phyloP scores from a whole-genome alignment of 2,888 invertebrate species.

The Elysia crispata region DNA sequence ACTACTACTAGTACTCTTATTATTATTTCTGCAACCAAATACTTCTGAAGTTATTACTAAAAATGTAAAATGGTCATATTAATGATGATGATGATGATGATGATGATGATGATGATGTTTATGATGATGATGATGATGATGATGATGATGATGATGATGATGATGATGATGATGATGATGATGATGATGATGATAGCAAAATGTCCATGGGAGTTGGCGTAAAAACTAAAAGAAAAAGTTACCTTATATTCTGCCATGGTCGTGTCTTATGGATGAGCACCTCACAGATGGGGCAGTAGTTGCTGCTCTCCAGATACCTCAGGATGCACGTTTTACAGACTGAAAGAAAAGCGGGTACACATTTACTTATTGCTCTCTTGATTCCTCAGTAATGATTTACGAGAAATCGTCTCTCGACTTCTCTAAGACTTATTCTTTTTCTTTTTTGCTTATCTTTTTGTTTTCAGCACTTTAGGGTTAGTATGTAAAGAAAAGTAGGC shows the following conservation, averaged over 20 bases:
- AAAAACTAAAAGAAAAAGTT: no score
- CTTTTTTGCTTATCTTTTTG: not conserved
- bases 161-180: not conserved
- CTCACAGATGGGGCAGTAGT: constrained; percentile 94
- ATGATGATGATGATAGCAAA: not conserved
- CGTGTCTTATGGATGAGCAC: constrained; percentile 95
- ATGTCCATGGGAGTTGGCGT: not conserved
- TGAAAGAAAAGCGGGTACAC: constrained; percentile 76
- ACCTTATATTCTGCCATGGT: constrained; percentile 89
- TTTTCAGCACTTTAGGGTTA: no score
- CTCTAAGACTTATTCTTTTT: not conserved
- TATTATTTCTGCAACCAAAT: not conserved
- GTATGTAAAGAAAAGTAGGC: no score
- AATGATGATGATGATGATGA: not conserved
- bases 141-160: not conserved
- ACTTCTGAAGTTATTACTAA: not conserved
- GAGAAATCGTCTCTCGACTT: not conserved
- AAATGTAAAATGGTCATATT: not conserved
- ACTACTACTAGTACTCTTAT: no score
- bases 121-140: not conserved
- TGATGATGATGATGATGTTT: not conserved
- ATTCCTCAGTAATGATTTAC: not conserved
- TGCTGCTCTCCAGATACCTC: constrained; percentile 89
- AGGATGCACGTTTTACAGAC: constrained; percentile 96
- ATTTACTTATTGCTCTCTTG: not conserved